Base-by-base conservation (phyloP, 1,140 invertebrate genomes). In the Pristionchus pacificus region DNA sequence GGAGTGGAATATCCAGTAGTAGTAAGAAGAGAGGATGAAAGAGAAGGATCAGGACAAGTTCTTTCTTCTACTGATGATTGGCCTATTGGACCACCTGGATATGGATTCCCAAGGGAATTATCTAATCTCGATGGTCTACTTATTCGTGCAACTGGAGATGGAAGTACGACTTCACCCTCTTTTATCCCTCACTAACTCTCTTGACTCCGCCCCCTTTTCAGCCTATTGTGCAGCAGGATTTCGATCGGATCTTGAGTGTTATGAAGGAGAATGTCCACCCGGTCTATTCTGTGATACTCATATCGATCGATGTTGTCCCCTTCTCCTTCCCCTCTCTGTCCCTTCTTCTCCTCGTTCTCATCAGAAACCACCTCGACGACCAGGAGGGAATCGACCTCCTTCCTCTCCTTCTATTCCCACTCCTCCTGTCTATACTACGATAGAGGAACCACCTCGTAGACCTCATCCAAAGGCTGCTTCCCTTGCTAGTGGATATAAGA, bases 141-240 rank as follows among this genome's bases (percentile, higher is more conserved):
- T 24, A 68, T 80, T n/a, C 78, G 76, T 69, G 78, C 78, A 32
- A 65, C 77, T 33, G 78, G 78, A 28, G 78, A 79, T 58, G 78
- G 78, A 71, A 65, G 78, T 79, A 61, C 63, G 74, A 38, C 49
- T 64, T 58, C 29, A 24, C 65, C 31, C 2, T 15, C 38, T 49
- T 19, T 49, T 10, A 49, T 19, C 38, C 6, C 19, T 49, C 38
- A 19, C 38, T 49, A 10, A 33, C 15, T 38, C 63, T 30, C 14
- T 30, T 25, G 15, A 3, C 63, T 25, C 28, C 14, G 13, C 10
- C n/a, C n/a, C n/a, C 27, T 38, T 79, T 78, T 60, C 69, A 83
- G 81, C 67, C 55, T 75, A 65, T 3, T 81, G 80, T 65, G 76
- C 80, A 30, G 78, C 79, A 14, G 80, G 80, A 28, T 81, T 81